Base-by-base conservation (phyloP, 2,888 invertebrate genomes). In the Invenusta paracnida region DNA sequence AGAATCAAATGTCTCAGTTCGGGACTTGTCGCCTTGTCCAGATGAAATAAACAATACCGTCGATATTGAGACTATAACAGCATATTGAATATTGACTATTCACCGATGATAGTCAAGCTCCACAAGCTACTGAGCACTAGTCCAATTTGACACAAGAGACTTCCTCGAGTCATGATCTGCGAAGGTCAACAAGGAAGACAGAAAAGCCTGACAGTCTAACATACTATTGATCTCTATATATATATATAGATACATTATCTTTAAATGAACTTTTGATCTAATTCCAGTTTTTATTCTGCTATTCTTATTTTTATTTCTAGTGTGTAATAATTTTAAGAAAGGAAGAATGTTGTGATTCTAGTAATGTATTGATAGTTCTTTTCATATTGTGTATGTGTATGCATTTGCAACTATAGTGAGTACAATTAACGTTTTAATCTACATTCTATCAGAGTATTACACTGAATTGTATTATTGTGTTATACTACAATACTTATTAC, bases 1-100 rank as follows among this genome's bases (percentile, higher is more conserved):
- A 66, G 85, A 87, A 87, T 67, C 67, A 30, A 82, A 84, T 79
- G 86, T 87, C 5, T 87, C 86, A 25, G 1, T 87, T 27, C 29
- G 73, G n/a, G 31, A 87, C 67, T 48, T 87, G 28, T 81, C 86
- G 13, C 87, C 87, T 17, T 82, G 73, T 48, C 48, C 48, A 48
- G 48, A 48, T 48, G 48, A 48, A 11, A 48, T 48, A 48, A 73
- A 23, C 73, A 73, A 73, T 73, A 25, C 73, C 73, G 17, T 73
- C 73, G 73, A 73, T 73, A 73, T 73, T 73, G 73, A 73, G 17
- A 73, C 73, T 73, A 48, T n/a, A 73, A 73, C 73, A 73, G 73
- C 48, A 17, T n/a, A n/a, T n/a, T n/a, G n/a, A n/a, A n/a, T n/a
- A n/a, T n/a, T n/a, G 48, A 17, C 5, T 17, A 17, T 23, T 73